phyloP scores from a whole-genome alignment of 64 coral and sea anemone genomes.

The Montipora sp. region DNA sequence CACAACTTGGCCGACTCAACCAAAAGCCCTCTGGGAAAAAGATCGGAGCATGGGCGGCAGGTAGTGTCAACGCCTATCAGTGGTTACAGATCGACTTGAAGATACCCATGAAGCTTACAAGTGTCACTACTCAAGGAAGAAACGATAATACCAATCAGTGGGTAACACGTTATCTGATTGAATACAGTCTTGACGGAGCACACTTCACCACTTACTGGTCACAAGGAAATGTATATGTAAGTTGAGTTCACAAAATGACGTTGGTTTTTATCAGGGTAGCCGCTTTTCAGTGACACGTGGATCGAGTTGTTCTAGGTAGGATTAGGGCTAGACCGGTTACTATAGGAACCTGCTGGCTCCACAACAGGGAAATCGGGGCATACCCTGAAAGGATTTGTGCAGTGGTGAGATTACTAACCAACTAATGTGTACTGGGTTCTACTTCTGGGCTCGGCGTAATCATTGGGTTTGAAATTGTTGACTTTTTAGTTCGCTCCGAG shows the following conservation, averaged over 20 bases:
- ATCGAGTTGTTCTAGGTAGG: no score
- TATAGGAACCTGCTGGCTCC: no score
- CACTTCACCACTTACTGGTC: constrained; percentile 55
- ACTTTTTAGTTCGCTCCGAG: no score
- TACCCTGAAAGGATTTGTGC: no score
- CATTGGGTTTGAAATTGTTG: no score
- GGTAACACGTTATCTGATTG: constrained; percentile 60
- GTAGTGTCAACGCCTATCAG: constrained; percentile 46
- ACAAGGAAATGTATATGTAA: constrained; percentile 39
- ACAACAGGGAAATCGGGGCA: no score
- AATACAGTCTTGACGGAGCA: constrained; percentile 70
- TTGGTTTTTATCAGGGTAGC: not conserved
- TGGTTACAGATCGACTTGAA: constrained; percentile 54
- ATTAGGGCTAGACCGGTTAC: no score
- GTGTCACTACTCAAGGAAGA: constrained; percentile 76
- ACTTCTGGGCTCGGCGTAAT: no score
- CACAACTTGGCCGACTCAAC: constrained; percentile 50
- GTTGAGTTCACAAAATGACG: not conserved
- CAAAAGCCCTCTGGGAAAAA: constrained; percentile 12
- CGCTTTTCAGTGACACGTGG: no score
- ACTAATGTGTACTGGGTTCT: no score
- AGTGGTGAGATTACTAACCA: no score
- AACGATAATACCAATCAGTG: constrained; percentile 59
- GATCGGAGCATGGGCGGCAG: constrained; percentile 56
- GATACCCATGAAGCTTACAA: constrained; percentile 49